Conservation (phyloP, 2,888 invertebrate species). For the Leistus spinibarbis region DNA sequence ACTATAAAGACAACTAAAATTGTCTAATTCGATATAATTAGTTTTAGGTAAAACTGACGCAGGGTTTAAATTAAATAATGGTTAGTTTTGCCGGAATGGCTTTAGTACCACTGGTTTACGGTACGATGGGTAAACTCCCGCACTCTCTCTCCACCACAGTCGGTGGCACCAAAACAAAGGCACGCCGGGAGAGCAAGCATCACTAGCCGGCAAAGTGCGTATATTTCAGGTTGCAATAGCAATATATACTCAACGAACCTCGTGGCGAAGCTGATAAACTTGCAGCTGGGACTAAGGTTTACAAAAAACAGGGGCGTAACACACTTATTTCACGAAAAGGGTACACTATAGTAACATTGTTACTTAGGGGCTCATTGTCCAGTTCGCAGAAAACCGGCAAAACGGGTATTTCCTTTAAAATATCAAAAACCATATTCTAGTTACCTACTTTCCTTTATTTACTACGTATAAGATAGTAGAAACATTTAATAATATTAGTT, state of each 20-base stretch:
- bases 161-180: conserved; percentile 29
- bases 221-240: background rate
- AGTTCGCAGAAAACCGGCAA: too few species aligned
- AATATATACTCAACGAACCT: too few species aligned
- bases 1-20: too few species aligned
- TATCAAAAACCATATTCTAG: too few species aligned
- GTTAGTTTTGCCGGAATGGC: background rate
- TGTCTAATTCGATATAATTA: too few species aligned
- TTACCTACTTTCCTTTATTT: too few species aligned
- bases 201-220: background rate
- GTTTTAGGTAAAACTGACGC: background rate
- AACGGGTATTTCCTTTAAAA: too few species aligned
- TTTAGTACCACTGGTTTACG: conserved; percentile 2
- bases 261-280: background rate
- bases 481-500: too few species aligned
- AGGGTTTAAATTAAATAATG: background rate
- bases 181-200: conserved; percentile 14
- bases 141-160: background rate
- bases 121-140: background rate
- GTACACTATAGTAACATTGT: too few species aligned
- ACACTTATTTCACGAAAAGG: background rate
- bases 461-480: too few species aligned
- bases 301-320: background rate
- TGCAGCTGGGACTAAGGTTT: background rate
- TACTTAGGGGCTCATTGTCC: too few species aligned